Evolutionary conservation across 2,888 invertebrate species (phyloP), one percentile per base, ranked within the genome.

Genomic region (Cheiracanthium punctorium): DNA sequence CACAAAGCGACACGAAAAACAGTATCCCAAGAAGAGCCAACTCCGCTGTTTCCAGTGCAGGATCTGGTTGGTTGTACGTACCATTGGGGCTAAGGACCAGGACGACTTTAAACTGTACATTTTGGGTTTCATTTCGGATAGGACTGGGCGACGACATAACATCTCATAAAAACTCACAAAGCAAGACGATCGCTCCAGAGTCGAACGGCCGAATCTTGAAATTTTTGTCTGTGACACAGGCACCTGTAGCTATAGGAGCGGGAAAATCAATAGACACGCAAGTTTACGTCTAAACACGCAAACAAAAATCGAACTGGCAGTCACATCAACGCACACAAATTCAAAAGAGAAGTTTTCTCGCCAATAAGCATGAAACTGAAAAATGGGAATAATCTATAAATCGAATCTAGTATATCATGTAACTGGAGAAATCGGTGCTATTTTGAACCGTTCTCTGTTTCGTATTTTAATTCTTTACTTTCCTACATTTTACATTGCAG

Each of bases 1-100:
- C 82, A n/a, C 88, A 48, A 81, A 90, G 89, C 17, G 90, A 88
- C 2, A 76, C 65, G 10, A 90, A 71, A 33, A 89, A 89, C 24
- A 90, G 72, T 7, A 90, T 24, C 0, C 89, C 88, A 29, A 90
- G 87, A 48, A 90, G 81, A 48, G 88, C 81, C 7, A 89, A 52
- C 20, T 81, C 84, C 0, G 65, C 58, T 0, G 58, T 75, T 29
- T 52, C 70, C 4, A 75, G 5, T 30, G 71, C 69, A 24, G 81
- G 82, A 29, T 87, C 82, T 0, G n/a, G 24, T 8, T 17, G 52
- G 4, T 32, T 1, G 30, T 75, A 64, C 14, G 80, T 80, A 2
- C 80, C 76, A 29, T 81, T 86, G 1, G 72, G n/a, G 8, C 76
- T n/a, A 29, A 80, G 28, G 20, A 86, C 65, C 0, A 71, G 76